Evolutionary conservation across 30 jellyfish, hydroid and myxozoan genomes (phyloP).

Genomic region (Pseudorhiza aurosa): DNA sequence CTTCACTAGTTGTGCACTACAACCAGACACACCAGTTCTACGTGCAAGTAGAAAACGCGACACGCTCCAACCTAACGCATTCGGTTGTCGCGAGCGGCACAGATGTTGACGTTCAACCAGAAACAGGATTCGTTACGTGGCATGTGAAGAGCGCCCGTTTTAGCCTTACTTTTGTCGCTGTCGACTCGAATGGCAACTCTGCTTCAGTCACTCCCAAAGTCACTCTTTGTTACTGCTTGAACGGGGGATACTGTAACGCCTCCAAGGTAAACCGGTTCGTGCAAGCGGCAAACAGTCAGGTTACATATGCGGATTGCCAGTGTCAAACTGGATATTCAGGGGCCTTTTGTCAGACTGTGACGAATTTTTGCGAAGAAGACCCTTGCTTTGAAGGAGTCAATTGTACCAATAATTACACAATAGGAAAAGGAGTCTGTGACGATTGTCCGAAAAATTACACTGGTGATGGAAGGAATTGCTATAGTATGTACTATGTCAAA

Average conservation of each 20-base stretch:
- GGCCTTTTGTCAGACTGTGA: constrained; percentile 37
- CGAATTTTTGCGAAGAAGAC: constrained; percentile 29
- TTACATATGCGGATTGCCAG: constrained; percentile 22
- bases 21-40: background rate
- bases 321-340: constrained; percentile 43
- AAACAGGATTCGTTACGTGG: constrained; percentile 43
- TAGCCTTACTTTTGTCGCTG: constrained; percentile 13
- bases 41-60: constrained; percentile 5
- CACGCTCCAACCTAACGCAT: constrained; percentile 19
- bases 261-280: constrained; percentile 1
- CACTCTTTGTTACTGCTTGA: constrained; percentile 29
- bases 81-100: constrained; percentile 32
- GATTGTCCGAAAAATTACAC: constrained; percentile 46
- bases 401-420: constrained; percentile 15
- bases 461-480: constrained; percentile 71
- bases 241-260: constrained; percentile 29
- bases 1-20: constrained; percentile 8
- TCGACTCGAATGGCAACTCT: constrained; percentile 11
- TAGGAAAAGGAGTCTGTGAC: constrained; percentile 29
- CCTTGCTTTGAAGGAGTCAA: constrained; percentile 56
- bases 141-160: background rate
- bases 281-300: background rate
- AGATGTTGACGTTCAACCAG: background rate
- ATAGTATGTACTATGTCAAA: constrained; percentile 13
- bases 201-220: constrained; percentile 23